Percentiles rank a stretch among this genome's conserved stretches.
Evolutionary conservation across 1,140 invertebrate species (phyloP).

Genomic region (Dolichoris vasculosae): DNA sequence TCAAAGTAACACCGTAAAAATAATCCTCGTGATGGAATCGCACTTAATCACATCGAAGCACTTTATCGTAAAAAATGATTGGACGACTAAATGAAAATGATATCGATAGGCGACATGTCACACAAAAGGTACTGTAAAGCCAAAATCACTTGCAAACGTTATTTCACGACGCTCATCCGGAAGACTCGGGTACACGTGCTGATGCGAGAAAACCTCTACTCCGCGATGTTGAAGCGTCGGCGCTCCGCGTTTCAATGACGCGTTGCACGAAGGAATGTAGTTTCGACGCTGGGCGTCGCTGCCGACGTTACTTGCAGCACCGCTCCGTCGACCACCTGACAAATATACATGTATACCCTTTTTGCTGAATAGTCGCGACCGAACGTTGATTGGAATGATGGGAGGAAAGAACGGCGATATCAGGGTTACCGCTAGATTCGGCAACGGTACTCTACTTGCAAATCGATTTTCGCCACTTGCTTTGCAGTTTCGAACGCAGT

Average conservation of each 20-base stretch:
- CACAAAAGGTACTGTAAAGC: too few species aligned
- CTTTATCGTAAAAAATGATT: not conserved
- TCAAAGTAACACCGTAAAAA: not conserved
- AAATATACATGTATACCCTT: not conserved
- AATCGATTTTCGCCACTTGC: not conserved
- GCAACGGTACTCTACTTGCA: not conserved
- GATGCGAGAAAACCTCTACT: not conserved
- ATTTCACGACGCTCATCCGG: not conserved
- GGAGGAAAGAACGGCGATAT: not conserved
- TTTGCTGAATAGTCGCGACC: not conserved
- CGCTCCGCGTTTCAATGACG: not conserved
- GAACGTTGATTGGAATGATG: not conserved
- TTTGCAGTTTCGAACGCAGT: not conserved
- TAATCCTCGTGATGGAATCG: not conserved
- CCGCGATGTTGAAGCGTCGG: constrained; percentile 49
- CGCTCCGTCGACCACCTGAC: not conserved
- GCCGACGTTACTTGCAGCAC: not conserved
- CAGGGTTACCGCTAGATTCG: not conserved
- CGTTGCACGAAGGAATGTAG: not conserved
- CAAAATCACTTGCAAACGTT: too few species aligned
- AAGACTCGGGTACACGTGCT: not conserved
- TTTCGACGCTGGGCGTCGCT: constrained; percentile 16
- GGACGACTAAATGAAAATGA: not conserved
- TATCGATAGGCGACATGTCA: not conserved
- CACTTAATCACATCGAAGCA: not conserved